Percentiles rank a stretch among this genome's conserved stretches.
These are phyloP conservation scores for Sus scrofa DNA, from an alignment of 2,113 vertebrate genomes.

Conservation along the genomic window DNA sequence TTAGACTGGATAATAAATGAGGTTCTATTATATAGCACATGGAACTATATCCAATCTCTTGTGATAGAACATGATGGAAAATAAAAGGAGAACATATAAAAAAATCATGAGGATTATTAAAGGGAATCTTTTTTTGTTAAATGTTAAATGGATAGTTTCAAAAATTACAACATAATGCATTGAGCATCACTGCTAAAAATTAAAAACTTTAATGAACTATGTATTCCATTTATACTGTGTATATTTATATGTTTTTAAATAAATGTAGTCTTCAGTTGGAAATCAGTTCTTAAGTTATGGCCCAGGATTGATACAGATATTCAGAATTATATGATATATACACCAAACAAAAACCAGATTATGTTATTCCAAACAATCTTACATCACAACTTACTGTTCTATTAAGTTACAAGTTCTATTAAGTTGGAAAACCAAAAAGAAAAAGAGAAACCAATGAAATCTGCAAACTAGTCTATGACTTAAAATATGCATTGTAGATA, in stretches of 20 bases:
- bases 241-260: background rate
- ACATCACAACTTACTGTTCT: background rate
- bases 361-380: background rate
- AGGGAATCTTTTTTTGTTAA: background rate
- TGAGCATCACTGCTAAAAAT: background rate
- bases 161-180: background rate
- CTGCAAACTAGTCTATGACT: background rate
- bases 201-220: background rate
- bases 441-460: background rate
- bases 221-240: no score
- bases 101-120: background rate
- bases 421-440: background rate
- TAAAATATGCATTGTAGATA: background rate
- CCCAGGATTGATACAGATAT: background rate
- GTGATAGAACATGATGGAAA: no score
- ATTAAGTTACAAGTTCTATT: background rate
- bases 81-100: no score
- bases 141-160: background rate
- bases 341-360: background rate
- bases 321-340: background rate
- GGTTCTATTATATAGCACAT: no score
- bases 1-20: no score
- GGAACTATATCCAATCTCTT: no score
- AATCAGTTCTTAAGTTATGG: background rate
- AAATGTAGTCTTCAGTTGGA: background rate